These are phyloP conservation scores for Drosophila helvetica DNA, from an alignment of 2,888 invertebrate species.

Conservation along the genomic window DNA sequence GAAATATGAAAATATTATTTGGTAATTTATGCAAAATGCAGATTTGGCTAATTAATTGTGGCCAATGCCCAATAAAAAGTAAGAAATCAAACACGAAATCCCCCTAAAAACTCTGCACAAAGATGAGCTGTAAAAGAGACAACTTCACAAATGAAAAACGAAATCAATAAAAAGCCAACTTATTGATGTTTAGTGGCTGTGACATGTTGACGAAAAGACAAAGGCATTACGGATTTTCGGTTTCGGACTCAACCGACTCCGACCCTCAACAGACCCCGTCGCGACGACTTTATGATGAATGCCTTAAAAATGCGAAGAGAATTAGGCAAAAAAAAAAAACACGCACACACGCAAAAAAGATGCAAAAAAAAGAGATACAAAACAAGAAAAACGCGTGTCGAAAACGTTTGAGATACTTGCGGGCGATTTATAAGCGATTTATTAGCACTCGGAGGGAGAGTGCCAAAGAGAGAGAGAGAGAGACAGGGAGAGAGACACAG, in stretches of 20 bases:
- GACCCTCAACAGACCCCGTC: slow-evolving; percentile 13
- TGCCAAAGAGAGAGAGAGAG: neutral
- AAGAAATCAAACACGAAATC: slow-evolving; percentile 38
- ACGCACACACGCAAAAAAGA: slow-evolving; percentile 10
- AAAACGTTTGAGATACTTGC: slow-evolving; percentile 58
- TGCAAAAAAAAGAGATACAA: slow-evolving; percentile 16
- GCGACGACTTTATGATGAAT: slow-evolving; percentile 61
- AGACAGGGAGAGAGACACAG: neutral
- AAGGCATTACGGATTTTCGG: slow-evolving; percentile 51
- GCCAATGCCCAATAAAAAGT: slow-evolving; percentile 71
- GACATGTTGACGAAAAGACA: slow-evolving; percentile 72
- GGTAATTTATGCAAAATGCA: slow-evolving; percentile 78
- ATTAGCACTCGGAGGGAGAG: slow-evolving; percentile 46
- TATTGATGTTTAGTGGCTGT: slow-evolving; percentile 64
- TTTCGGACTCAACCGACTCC: no score
- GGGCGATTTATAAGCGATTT: slow-evolving; percentile 65
- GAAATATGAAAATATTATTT: slow-evolving; percentile 63
- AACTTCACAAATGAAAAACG: slow-evolving; percentile 30
- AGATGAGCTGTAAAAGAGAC: slow-evolving; percentile 62
- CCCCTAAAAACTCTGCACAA: slow-evolving; percentile 65
- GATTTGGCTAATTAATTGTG: slow-evolving; percentile 76
- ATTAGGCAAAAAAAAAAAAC: slow-evolving; percentile 23
- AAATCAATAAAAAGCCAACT: slow-evolving; percentile 40
- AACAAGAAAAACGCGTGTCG: slow-evolving; percentile 59
- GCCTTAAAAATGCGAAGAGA: slow-evolving; percentile 57